Percentiles rank a stretch among this genome's conserved stretches.
These are phyloP conservation scores for Tragelaphus buxtoni DNA, from an alignment of 2,113 vertebrate species.

Conservation along the genomic window DNA sequence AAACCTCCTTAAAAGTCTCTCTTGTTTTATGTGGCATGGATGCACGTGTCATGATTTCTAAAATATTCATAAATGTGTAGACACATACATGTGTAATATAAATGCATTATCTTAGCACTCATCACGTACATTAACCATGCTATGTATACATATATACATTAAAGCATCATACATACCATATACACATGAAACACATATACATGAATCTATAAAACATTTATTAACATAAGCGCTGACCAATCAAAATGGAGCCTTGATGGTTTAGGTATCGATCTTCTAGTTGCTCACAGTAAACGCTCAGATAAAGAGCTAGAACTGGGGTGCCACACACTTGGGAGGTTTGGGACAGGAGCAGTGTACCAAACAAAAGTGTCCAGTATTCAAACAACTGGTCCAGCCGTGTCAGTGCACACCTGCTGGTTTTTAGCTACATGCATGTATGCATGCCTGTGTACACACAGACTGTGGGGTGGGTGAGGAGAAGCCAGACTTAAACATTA, in stretches of 20 bases:
- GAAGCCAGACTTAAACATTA: background rate
- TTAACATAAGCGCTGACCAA: background rate
- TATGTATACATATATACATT: background rate
- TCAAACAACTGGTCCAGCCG: background rate
- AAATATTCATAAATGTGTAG: background rate
- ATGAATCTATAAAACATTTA: background rate
- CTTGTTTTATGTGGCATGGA: background rate
- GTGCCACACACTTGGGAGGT: background rate
- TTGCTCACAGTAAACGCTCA: background rate
- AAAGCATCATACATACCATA: background rate
- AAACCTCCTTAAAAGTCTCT: background rate
- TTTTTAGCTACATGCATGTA: background rate
- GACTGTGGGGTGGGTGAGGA: rapidly evolving
- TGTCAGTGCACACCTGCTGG: background rate
- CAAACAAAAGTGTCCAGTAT: background rate
- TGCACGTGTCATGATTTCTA: background rate
- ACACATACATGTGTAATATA: background rate
- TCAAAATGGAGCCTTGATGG: background rate
- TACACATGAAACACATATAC: background rate
- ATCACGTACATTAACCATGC: background rate
- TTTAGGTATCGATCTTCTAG: background rate
- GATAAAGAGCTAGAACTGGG: background rate
- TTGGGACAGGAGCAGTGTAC: background rate
- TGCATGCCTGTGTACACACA: background rate
- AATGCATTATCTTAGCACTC: too few relatives aligned